Percentiles rank a stretch among this genome's conserved stretches.
Conservation (phyloP, 2,113 vertebrate species). For the Antechinus flavipes region DNA sequence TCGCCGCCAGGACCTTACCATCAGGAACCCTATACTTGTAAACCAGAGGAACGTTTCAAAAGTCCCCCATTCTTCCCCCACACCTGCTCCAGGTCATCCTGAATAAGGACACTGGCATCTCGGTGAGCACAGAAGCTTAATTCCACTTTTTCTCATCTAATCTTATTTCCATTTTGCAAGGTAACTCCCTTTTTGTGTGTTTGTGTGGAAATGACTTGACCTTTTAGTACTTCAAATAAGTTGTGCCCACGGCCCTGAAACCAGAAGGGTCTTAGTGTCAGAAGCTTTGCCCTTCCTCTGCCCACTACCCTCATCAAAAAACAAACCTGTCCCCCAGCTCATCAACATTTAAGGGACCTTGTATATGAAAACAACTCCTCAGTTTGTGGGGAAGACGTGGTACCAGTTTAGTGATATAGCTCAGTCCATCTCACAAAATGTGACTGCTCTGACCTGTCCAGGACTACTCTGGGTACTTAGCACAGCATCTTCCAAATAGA, state of each 20-base stretch:
- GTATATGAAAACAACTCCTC: not conserved
- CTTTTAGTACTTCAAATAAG: not conserved
- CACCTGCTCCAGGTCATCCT: constrained; percentile 98
- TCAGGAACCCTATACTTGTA: constrained; percentile 92
- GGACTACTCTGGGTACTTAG: not conserved
- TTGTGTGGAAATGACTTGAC: not conserved
- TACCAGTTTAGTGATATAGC: not conserved
- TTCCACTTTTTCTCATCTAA: not conserved
- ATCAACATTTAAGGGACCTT: not conserved
- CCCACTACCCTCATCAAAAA: not conserved
- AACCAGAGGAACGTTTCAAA: constrained; percentile 92
- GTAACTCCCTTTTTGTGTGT: not conserved
- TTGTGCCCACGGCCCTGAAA: not conserved
- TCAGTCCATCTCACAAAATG: not conserved
- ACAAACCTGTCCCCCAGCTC: not conserved
- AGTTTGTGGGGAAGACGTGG: not conserved
- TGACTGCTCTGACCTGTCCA: not conserved
- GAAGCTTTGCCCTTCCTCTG: not conserved
- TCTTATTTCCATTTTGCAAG: not conserved
- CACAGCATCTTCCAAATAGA: not conserved
- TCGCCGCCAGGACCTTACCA: constrained; percentile 96
- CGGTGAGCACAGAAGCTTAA: constrained; percentile 87
- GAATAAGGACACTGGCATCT: constrained; percentile 97
- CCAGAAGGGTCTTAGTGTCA: not conserved
- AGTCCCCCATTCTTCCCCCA: constrained; percentile 95